These are phyloP conservation scores for Eulacestoma nigropectus DNA, from an alignment of 2,113 vertebrate genomes.

Conservation along the genomic window DNA sequence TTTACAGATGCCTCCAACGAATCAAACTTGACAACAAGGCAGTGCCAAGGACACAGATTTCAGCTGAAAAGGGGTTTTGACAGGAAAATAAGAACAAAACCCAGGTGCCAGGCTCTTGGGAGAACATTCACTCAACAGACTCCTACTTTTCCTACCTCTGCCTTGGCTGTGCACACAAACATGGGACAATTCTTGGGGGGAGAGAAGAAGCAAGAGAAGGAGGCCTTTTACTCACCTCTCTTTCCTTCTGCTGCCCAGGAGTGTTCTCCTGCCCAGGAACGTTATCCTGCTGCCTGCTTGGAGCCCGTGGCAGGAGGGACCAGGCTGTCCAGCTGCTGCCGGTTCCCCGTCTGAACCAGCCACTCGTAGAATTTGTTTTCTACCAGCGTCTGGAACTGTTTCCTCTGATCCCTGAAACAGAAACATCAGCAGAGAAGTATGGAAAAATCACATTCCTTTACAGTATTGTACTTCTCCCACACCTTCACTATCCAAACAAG, in stretches of 20 bases:
- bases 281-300: slow-evolving; percentile 67
- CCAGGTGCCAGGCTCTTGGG: neutral
- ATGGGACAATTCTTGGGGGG: neutral
- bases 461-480: neutral
- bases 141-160: neutral
- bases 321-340: slow-evolving; percentile 89
- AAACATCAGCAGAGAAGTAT: neutral
- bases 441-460: neutral
- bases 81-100: neutral
- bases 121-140: neutral
- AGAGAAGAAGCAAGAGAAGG: neutral
- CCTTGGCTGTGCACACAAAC: neutral
- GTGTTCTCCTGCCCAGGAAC: neutral
- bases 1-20: neutral
- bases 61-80: neutral
- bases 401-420: slow-evolving; percentile 83
- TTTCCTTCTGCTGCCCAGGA: neutral
- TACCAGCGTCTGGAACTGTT: slow-evolving; percentile 84
- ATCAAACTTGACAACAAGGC: neutral
- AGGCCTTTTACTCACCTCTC: neutral
- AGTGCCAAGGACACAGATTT: neutral
- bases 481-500: neutral
- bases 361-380: slow-evolving; percentile 91
- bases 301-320: slow-evolving; percentile 67
- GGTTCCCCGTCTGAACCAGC: slow-evolving; percentile 83